These are phyloP conservation scores for Sclerodermus sp. DNA, from an alignment of 2,888 invertebrate genomes.

Conservation along the genomic window DNA sequence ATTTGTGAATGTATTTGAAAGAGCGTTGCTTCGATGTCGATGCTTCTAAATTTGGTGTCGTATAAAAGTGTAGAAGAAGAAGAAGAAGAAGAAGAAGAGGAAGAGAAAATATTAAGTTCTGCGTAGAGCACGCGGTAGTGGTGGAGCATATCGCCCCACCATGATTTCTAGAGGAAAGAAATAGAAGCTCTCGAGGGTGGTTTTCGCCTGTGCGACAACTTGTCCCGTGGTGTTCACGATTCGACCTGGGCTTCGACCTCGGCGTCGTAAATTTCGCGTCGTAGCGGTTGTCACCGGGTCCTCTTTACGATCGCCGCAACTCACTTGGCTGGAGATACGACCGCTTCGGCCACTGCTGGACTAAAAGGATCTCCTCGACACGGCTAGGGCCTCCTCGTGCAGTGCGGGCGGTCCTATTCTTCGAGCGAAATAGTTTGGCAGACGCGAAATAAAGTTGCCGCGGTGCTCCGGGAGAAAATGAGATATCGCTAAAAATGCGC, in stretches of 20 bases:
- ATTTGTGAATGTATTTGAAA: too few relatives aligned
- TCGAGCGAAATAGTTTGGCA: too few relatives aligned
- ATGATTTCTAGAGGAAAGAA: too few relatives aligned
- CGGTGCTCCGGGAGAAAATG: too few relatives aligned
- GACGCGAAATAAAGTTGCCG: too few relatives aligned
- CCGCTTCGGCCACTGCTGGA: neutral
- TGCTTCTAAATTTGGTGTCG: too few relatives aligned
- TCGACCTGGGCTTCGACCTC: conserved; percentile 47
- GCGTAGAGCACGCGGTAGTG: too few relatives aligned
- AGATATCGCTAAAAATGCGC: neutral
- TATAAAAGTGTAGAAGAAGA: too few relatives aligned
- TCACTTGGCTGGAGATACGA: conserved; percentile 16
- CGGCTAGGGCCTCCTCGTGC: conserved; percentile 19
- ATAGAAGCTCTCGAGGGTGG: conserved; percentile 7
- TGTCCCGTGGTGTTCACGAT: conserved; percentile 49
- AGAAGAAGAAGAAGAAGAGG: too few relatives aligned
- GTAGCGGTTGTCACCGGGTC: conserved; percentile 49
- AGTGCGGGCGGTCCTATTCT: conserved; percentile 14
- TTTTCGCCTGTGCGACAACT: conserved; percentile 34
- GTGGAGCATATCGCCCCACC: too few relatives aligned
- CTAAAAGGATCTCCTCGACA: conserved; percentile 26
- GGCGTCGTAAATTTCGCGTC: conserved; percentile 48
- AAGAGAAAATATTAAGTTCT: too few relatives aligned
- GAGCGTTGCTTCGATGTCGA: too few relatives aligned
- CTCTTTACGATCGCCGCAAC: conserved; percentile 45